Conservation (phyloP, 2,888 invertebrate species). For the Amblyjoppa proteus region DNA sequence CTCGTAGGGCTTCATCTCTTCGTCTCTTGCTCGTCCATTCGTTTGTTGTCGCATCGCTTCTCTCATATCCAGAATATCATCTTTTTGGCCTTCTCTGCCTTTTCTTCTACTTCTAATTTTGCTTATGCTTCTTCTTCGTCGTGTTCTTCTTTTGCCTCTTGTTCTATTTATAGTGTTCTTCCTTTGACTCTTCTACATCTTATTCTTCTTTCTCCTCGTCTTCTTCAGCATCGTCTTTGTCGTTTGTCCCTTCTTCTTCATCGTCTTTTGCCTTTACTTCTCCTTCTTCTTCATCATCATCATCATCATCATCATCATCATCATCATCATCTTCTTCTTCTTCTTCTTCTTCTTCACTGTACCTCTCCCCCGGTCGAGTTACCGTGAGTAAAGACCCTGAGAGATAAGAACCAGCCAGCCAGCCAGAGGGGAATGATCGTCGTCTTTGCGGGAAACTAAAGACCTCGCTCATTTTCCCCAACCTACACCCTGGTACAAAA, state of each 20-base stretch:
- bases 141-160: too few species aligned
- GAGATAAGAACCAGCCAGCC: constrained; percentile 40
- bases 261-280: too few species aligned
- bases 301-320: too few species aligned
- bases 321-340: too few species aligned
- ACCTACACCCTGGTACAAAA: constrained; percentile 2
- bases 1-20: background rate
- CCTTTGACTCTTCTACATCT: constrained; percentile 18
- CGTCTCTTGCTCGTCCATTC: background rate
- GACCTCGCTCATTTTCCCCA: constrained; percentile 15
- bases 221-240: background rate
- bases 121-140: too few species aligned
- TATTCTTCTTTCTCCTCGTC: constrained; percentile 17
- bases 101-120: too few species aligned
- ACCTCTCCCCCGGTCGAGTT: constrained; percentile 43
- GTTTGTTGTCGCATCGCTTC: constrained; percentile 20
- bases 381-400: constrained; percentile 53
- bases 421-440: constrained; percentile 33
- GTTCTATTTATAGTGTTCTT: too few species aligned
- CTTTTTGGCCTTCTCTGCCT: too few species aligned
- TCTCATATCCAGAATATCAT: too few species aligned
- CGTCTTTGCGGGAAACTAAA: constrained; percentile 46
- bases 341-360: background rate
- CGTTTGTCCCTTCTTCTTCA: background rate
- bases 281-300: too few species aligned